Evolutionary conservation across 2,797 vertebrate species (phyloP), one percentile per base, ranked within the genome.

Genomic region (Ptychobarbus kaznakovi): DNA sequence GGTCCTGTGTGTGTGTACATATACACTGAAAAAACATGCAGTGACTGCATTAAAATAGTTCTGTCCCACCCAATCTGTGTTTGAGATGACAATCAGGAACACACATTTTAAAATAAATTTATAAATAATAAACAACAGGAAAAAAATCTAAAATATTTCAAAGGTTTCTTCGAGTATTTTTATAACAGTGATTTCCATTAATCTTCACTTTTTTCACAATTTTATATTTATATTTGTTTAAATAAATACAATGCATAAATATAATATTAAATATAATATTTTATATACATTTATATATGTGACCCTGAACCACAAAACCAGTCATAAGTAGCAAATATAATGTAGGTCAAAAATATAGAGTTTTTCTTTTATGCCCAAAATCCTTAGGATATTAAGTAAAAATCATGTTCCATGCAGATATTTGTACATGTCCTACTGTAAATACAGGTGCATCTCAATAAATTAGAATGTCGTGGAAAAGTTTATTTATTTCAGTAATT

Each of bases 1-100:
- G 68, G 38, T 46, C 38, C 49, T 76, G 82, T 53, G 63, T 58
- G 35, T 65, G 69, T 74, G 38, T 63, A 35, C 61, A 63, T 68
- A 44, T 44, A 51, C 66, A 73, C 68, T 90, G 88, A 88, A 93
- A 66, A 93, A 91, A 82, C 66, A 84, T 63, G 49, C 46, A 76
- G 46, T 8, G 53, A 46, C 40, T 38, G 38, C 25, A 0, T 77
- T 44, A 38, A 65, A 80, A 20, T 44, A 1, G 6, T 46, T 44
- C 28, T 65, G 35, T 40, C 80, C 46, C 25, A 16, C 35, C 22
- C 11, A 76, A 63, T 72, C 13, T 51, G 49, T 51, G 20, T 70
- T 22, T 51, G 28, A 44, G 20, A 85, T 86, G 46, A 15, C 4
- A 13, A 85, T 87, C 80, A 68, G 78, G 12, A 53, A 49, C 44